Conservation (phyloP, 2,797 vertebrate species). For the Pseudomugil gertrudae region DNA sequence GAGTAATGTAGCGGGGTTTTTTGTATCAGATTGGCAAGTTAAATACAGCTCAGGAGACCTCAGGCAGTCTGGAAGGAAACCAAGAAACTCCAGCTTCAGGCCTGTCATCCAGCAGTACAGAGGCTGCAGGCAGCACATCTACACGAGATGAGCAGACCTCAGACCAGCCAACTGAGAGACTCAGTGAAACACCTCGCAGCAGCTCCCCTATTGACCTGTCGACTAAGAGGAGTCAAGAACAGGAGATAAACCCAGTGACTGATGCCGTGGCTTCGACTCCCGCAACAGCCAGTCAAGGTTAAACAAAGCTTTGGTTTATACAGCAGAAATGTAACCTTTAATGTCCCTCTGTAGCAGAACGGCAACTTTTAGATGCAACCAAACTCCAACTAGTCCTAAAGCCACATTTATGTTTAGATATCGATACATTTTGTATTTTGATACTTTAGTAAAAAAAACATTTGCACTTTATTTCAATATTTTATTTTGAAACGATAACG, state of each 20-base stretch:
- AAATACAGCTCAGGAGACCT: constrained; percentile 19
- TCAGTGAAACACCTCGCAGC: constrained; percentile 33
- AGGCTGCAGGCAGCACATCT: constrained; percentile 1
- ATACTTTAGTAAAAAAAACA: no score
- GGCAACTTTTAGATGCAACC: no score
- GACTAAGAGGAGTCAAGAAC: constrained; percentile 83
- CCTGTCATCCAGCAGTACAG: constrained; percentile 25
- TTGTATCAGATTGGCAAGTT: constrained; percentile 54
- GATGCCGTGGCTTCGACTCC: constrained; percentile 11
- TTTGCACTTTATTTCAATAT: no score
- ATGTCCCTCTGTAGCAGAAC: no score
- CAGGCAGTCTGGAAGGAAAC: constrained; percentile 18
- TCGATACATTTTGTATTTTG: no score
- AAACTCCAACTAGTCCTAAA: no score
- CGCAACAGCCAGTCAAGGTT: constrained; percentile 52
- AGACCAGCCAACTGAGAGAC: constrained; percentile 49
- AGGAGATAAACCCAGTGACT: constrained; percentile 48
- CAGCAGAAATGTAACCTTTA: neutral
- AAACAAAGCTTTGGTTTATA: neutral
- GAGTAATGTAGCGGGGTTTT: constrained; percentile 3
- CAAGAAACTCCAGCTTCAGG: neutral
- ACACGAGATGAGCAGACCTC: constrained; percentile 18
- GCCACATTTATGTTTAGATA: no score
- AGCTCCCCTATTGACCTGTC: constrained; percentile 90
- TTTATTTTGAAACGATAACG: no score